Conservation (phyloP, 2,113 vertebrate species). For the Conger conger region DNA sequence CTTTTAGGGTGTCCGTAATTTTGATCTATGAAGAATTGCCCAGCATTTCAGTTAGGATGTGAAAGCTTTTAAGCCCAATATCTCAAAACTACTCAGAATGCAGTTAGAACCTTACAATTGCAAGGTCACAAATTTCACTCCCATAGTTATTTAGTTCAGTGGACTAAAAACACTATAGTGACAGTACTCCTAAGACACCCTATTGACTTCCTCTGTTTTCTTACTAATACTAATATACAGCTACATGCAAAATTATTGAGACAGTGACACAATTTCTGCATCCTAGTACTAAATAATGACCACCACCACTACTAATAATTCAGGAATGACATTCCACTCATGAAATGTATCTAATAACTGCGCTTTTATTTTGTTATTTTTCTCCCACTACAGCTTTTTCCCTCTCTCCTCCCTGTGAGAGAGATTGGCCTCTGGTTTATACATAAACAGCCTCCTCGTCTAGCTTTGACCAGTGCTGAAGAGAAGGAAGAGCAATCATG, state of each 20-base stretch:
- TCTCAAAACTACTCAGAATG: too few relatives aligned
- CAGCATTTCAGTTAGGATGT: too few relatives aligned
- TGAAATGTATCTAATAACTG: slow-evolving; percentile 9
- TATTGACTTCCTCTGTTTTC: neutral
- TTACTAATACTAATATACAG: too few relatives aligned
- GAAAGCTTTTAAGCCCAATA: too few relatives aligned
- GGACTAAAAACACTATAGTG: neutral
- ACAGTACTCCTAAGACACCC: neutral
- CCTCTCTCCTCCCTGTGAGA: neutral
- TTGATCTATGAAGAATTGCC: too few relatives aligned
- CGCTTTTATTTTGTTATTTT: too few relatives aligned
- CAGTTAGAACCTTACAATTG: too few relatives aligned
- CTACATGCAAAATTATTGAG: too few relatives aligned
- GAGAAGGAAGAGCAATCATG: neutral
- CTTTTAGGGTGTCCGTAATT: too few relatives aligned
- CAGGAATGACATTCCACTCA: neutral
- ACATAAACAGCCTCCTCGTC: neutral
- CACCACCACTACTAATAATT: neutral
- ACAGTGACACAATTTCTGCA: too few relatives aligned
- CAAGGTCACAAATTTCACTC: too few relatives aligned
- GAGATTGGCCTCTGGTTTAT: neutral
- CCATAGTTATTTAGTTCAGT: neutral
- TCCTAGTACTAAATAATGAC: too few relatives aligned
- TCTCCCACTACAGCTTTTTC: neutral
- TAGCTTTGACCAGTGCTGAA: neutral